Percentiles rank a stretch among this genome's conserved stretches.
These are phyloP conservation scores for Hydrozoanthus tunicans DNA, from an alignment of 64 coral and sea anemone species.

Conservation along the genomic window DNA sequence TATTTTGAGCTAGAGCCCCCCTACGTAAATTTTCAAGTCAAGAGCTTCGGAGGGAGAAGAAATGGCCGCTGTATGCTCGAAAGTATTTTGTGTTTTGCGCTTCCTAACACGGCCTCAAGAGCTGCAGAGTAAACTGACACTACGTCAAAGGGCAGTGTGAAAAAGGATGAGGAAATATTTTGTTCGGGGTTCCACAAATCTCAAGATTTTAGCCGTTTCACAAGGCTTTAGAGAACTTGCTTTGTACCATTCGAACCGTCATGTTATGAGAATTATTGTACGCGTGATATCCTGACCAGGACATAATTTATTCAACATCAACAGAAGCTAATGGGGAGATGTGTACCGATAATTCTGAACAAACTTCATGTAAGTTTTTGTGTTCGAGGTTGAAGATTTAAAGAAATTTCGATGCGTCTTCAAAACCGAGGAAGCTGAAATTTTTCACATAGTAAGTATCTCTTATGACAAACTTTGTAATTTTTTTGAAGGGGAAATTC, in stretches of 20 bases:
- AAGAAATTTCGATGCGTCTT: constrained; percentile 11
- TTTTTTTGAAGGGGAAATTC: constrained; percentile 20
- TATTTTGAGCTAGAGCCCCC: constrained; percentile 15
- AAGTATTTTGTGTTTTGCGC: constrained; percentile 14
- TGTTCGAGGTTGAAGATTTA: background rate
- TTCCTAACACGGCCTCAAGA: constrained; percentile 6
- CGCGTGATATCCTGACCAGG: background rate
- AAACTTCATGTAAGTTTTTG: background rate
- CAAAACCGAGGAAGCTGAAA: constrained; percentile 9
- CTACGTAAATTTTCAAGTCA: constrained; percentile 1
- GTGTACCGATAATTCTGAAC: too few relatives aligned
- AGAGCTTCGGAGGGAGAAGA: constrained; percentile 1
- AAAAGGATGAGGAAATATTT: constrained; percentile 13
- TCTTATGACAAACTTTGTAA: constrained; percentile 14
- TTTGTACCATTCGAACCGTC: background rate
- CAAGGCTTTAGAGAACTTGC: constrained; percentile 3
- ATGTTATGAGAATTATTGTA: too few relatives aligned
- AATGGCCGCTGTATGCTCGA: background rate
- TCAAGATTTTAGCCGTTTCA: background rate
- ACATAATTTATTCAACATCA: background rate
- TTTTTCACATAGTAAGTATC: constrained; percentile 9
- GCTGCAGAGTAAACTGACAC: background rate
- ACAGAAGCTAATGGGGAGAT: background rate
- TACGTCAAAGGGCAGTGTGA: constrained; percentile 7
- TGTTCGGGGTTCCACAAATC: background rate